Conservation (phyloP, 2,113 vertebrate genomes). For the Lynx canadensis region DNA sequence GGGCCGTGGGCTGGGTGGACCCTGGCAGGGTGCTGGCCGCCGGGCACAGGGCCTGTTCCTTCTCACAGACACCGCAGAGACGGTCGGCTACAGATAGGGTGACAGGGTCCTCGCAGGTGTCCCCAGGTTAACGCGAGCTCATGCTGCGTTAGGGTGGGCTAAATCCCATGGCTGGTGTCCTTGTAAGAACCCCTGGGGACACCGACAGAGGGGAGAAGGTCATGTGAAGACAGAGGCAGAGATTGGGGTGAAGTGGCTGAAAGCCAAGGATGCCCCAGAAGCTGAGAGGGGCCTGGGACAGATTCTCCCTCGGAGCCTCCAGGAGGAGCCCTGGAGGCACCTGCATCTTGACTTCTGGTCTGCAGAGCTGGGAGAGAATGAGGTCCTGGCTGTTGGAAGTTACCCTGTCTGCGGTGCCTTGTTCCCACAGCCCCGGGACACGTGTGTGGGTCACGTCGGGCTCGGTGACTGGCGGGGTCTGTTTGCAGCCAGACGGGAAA, state of each 20-base stretch:
- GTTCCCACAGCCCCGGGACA: not conserved
- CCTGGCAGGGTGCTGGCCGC: not conserved
- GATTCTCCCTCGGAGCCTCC: not conserved
- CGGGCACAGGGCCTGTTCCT: not conserved
- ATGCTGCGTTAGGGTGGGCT: not conserved
- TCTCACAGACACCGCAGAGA: not conserved
- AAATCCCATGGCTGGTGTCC: not conserved
- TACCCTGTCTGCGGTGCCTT: fast-evolving
- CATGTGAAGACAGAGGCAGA: fast-evolving
- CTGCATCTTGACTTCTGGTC: not conserved
- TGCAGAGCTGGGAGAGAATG: not conserved
- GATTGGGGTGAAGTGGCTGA: fast-evolving
- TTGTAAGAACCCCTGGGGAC: not conserved
- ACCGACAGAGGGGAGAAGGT: not conserved
- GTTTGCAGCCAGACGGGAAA: not conserved
- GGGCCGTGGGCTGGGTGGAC: not conserved
- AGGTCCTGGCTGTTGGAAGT: no score
- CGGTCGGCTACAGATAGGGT: not conserved
- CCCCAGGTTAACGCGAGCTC: no score
- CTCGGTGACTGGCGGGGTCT: not conserved
- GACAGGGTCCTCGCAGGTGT: not conserved
- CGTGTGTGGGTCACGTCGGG: no score
- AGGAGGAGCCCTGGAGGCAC: not conserved
- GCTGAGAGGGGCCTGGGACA: not conserved
- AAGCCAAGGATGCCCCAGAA: fast-evolving